Evolutionary conservation across 2,888 invertebrate genomes (phyloP), one percentile per base, ranked within the genome.

Genomic region (Aphidoletes aphidimyza): DNA sequence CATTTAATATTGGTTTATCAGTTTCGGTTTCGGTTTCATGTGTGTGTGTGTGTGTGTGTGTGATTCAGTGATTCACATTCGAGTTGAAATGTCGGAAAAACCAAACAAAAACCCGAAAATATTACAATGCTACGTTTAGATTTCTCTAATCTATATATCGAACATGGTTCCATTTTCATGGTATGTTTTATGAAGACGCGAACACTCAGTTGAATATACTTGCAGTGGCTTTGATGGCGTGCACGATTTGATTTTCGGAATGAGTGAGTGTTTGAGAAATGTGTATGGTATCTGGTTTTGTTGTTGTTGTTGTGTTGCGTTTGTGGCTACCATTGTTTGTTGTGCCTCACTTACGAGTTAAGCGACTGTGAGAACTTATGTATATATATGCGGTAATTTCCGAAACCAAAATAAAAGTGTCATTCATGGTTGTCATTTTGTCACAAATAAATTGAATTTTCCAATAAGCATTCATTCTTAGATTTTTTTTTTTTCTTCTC

Each of bases 381-480:
- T 78, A 36, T n/a, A n/a, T n/a, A n/a, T 81, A 37, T 81, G 81
- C 81, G 37, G 81, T 81, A 81, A 81, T 81, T 81, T 81, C 81
- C 81, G 81, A 81, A 37, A 81, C 81, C 81, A 81, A 81, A 81
- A 81, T 37, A 81, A 81, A 81, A 37, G 81, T 81, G 81, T 81
- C 81, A 81, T 81, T 81, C 81, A 34, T 81, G 81, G 37, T 81
- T 81, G 81, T 81, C 81, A 81, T 81, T 81, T 81, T 81, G 81
- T 81, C 81, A 37, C 81, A 81, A 81, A 81, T 81, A 81, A 81
- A 81, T 81, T 81, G 81, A 81, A 81, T 81, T 81, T 81, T 81
- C 81, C 81, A 81, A 81, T 81, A 81, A 81, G 37, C 39, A 81
- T 81, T 81, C 34, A 17, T 69, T 69, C 19, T 49, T 49, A 17